These are phyloP conservation scores for Opisthograptis luteolata DNA, from an alignment of 2,888 invertebrate species.

Conservation along the genomic window DNA sequence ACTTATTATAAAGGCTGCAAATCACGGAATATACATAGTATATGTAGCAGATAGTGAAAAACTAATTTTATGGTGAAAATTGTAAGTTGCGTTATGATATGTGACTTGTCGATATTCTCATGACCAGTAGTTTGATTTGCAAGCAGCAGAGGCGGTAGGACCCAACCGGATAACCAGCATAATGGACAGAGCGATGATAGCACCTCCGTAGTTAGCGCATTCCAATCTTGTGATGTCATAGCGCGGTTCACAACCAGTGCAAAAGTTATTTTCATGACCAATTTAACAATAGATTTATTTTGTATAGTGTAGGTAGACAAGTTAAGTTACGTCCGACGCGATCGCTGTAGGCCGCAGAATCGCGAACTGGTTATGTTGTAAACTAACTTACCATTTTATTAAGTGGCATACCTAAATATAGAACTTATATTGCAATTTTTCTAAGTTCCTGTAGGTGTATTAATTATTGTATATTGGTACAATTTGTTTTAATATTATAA, in stretches of 20 bases:
- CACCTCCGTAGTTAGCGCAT: conserved; percentile 71
- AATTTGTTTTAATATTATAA: conserved; percentile 80
- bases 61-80: conserved; percentile 84
- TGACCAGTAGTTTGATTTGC: conserved; percentile 35
- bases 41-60: conserved; percentile 79
- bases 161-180: neutral
- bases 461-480: conserved; percentile 82
- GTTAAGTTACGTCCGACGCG: conserved; percentile 61
- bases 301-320: conserved; percentile 59
- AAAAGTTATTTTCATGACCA: conserved; percentile 66
- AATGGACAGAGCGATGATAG: conserved; percentile 13
- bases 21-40: conserved; percentile 83
- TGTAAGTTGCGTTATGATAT: conserved; percentile 85
- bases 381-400: conserved; percentile 68
- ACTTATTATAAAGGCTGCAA: conserved; percentile 85
- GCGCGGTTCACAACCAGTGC: conserved; percentile 45
- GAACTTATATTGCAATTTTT: conserved; percentile 83
- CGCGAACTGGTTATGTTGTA: conserved; percentile 59
- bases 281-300: conserved; percentile 66
- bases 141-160: conserved; percentile 28
- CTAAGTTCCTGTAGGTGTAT: conserved; percentile 84
- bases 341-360: conserved; percentile 48
- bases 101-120: conserved; percentile 58
- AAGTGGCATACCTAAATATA: conserved; percentile 84
- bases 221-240: conserved; percentile 68